Evolutionary conservation across 2,113 vertebrate genomes (phyloP).

Genomic region (Pseudonaja textilis): DNA sequence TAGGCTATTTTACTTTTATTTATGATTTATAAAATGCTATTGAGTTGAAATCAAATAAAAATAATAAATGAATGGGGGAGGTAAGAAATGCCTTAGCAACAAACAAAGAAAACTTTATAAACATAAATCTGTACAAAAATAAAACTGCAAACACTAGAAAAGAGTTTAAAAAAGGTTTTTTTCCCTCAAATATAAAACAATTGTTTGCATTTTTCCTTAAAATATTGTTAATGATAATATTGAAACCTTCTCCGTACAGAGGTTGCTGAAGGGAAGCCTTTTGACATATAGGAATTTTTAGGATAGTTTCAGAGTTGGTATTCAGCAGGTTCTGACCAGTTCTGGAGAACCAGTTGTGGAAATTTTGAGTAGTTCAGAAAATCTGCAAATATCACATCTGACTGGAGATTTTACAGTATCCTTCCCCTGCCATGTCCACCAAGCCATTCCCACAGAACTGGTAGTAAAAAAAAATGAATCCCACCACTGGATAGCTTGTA

Average conservation of each 20-base stretch:
- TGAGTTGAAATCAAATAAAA: background rate
- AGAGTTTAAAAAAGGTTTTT: background rate
- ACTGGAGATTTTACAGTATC: no score
- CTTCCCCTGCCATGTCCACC: no score
- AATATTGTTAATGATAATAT: background rate
- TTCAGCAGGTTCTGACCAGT: no score
- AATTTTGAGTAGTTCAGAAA: no score
- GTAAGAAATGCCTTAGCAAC: background rate
- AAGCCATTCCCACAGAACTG: no score
- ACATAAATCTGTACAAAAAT: background rate
- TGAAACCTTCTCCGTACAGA: background rate
- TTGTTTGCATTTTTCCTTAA: background rate
- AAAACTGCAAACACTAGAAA: background rate
- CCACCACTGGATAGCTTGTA: background rate
- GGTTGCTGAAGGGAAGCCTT: background rate
- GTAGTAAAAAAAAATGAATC: no score
- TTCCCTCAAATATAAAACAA: no score
- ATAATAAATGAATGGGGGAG: background rate
- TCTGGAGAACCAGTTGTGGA: no score
- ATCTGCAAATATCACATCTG: no score
- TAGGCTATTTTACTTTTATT: background rate
- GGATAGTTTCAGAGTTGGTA: background rate
- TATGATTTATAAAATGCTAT: background rate
- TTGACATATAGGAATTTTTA: background rate
- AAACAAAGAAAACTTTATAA: background rate